phyloP scores from a whole-genome alignment of 2,888 invertebrate genomes.

The Microchrysa polita region DNA sequence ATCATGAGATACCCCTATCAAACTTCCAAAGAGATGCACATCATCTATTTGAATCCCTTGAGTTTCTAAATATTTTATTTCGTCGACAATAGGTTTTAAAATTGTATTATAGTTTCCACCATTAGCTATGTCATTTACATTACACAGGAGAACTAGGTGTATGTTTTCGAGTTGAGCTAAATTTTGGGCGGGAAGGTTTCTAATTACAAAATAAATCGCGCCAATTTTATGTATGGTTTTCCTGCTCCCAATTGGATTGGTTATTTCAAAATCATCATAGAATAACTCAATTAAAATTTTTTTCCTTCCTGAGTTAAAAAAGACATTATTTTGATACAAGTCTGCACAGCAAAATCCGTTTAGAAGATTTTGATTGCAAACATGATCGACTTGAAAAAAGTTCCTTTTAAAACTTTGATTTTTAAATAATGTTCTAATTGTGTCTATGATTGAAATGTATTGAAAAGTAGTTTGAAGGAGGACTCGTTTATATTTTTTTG shows the following conservation, averaged over 20 bases:
- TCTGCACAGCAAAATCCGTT: neutral
- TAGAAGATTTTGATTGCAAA: too few relatives aligned
- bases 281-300: slow-evolving; percentile 38
- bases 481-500: slow-evolving; percentile 29
- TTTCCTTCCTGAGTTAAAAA: slow-evolving; percentile 40
- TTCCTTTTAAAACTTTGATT: too few relatives aligned
- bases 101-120: slow-evolving; percentile 27
- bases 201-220: slow-evolving; percentile 45
- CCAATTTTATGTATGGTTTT: slow-evolving; percentile 49
- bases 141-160: slow-evolving; percentile 42
- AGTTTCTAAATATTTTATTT: slow-evolving; percentile 42
- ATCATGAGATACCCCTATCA: slow-evolving; percentile 10
- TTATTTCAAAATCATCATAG: slow-evolving; percentile 48
- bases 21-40: slow-evolving; percentile 7
- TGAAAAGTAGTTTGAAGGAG: slow-evolving; percentile 39
- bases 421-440: slow-evolving; percentile 31
- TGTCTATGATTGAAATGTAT: slow-evolving; percentile 37
- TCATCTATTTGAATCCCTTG: slow-evolving; percentile 13
- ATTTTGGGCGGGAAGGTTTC: slow-evolving; percentile 45
- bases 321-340: slow-evolving; percentile 12
- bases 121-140: slow-evolving; percentile 44
- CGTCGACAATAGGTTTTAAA: slow-evolving; percentile 41
- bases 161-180: slow-evolving; percentile 43
- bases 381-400: too few relatives aligned
- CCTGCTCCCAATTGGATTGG: slow-evolving; percentile 47